phyloP scores from a whole-genome alignment of 2,113 vertebrate genomes.

The Prunella himalayana region DNA sequence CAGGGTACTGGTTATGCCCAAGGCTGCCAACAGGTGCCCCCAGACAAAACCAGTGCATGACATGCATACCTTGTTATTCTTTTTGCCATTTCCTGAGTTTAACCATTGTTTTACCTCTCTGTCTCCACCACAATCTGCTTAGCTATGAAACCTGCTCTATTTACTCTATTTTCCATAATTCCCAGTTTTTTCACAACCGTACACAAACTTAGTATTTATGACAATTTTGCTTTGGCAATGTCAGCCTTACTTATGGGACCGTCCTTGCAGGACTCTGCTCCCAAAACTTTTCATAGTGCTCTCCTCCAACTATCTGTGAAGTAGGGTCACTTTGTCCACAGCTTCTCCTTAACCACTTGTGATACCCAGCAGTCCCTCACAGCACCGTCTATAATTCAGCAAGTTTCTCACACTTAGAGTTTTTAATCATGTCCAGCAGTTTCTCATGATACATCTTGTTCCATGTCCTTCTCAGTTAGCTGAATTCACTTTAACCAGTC shows the following conservation, averaged over 20 bases:
- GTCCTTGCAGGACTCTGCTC: neutral
- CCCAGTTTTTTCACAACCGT: neutral
- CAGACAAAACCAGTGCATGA: accelerated
- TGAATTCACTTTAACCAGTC: neutral
- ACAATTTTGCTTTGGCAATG: neutral
- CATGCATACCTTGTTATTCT: neutral
- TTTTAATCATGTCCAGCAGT: neutral
- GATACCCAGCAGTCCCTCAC: neutral
- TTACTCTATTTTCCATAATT: neutral
- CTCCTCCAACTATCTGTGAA: neutral
- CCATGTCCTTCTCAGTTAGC: neutral
- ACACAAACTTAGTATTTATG: neutral
- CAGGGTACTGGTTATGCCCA: neutral
- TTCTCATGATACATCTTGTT: neutral
- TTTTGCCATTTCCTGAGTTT: neutral
- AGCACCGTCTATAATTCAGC: neutral
- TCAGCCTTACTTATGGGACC: neutral
- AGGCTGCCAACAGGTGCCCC: accelerated
- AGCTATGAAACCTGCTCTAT: neutral
- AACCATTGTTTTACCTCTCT: neutral
- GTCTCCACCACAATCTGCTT: neutral
- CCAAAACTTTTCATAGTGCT: accelerated
- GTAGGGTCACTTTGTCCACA: neutral
- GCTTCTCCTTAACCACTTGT: neutral
- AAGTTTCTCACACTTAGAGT: neutral